Evolutionary conservation across 2,113 vertebrate genomes (phyloP), one percentile per base, ranked within the genome.

Genomic region (Ursus arctos): DNA sequence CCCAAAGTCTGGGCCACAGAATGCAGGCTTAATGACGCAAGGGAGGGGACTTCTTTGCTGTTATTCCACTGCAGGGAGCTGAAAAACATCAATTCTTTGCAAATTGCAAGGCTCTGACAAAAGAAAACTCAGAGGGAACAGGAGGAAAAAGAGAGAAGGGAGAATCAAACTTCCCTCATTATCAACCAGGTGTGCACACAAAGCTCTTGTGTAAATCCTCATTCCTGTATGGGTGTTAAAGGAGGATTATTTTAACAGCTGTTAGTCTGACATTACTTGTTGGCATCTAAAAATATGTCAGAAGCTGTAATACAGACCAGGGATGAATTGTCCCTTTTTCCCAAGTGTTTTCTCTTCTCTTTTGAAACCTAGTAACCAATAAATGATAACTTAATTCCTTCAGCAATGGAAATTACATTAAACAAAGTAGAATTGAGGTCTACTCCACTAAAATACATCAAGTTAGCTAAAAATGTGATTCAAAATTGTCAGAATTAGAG

Each of bases 201-300:
- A 82, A 79, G 36, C 93, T 92, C 43, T 77, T 72, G 8, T 76
- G 91, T 88, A 98, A 98, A 93, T 71, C 89, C 96, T 95, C 84
- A 86, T 83, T 92, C 92, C 91, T 98, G 95, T 97, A 97, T 98
- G 97, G 57, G 69, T 94, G 89, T 97, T 97, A 98, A 98, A 97
- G 92, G 97, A 92, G 97, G 97, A 92, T 95, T 91, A 95, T 51
- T 96, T 98, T 97, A 98, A 97, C 98, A 98, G 97, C 94, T 97
- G 94, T 96, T 97, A 94, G 97, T 98, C 96, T 98, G 96, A 97
- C 97, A 97, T 96, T 97, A 96, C 92, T 98, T 98, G 53, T 89
- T 98, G 96, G 92, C 96, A 97, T 97, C 86, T 92, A 97, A 98
- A 98, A 91, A 96, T 98, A 98, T 97, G 91, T 97, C 97, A 98